Base-by-base conservation (phyloP, 2,113 vertebrate species). In the Tylochromis polylepis region DNA sequence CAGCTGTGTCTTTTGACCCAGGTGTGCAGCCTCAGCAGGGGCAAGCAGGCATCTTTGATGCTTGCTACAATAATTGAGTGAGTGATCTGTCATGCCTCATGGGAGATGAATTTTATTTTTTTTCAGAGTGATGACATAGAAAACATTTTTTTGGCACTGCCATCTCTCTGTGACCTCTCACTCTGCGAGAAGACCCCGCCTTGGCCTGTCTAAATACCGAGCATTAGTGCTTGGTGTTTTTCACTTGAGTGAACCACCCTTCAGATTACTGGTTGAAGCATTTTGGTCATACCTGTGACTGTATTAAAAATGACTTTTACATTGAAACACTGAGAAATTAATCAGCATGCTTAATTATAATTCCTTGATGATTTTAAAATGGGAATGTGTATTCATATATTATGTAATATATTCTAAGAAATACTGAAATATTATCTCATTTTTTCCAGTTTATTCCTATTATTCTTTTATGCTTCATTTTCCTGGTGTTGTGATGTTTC, bases 1-100 rank as follows among this genome's bases (percentile, higher is more conserved):
- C 91, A 91, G 90, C 91, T 90, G 81, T 53, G 87, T 72, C 82
- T 87, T 88, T 82, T 88, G 88, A 91, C 90, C 84, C 88, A 94
- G 90, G 90, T 92, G 93, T 85, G 81, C 57, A 8, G 14, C 70
- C 79, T 53, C 88, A 91, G 65, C 59, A 75, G 70, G 36, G 22
- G 36, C 56, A 78, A 86, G 81, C 34, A 70, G 43, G 57, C 81
- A 16, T 57, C 85, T 83, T 82, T 79, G 85, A 77, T 79, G 56
- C 75, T 82, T 49, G 36, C 65, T 62, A 59, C 24, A n/a, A 43
- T 92, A 88, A 91, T 79, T 93, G 83, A 90, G 85, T 84, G 83
- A 93, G 86, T 72, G 57, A 90, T 93, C 79, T 49, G 67, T 82
- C 79, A 27, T 36, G 49, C 84, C 59, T 87, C 85, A 60, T 38